phyloP scores from a whole-genome alignment of 2,888 invertebrate species.

The Strigamia transsilvanica region DNA sequence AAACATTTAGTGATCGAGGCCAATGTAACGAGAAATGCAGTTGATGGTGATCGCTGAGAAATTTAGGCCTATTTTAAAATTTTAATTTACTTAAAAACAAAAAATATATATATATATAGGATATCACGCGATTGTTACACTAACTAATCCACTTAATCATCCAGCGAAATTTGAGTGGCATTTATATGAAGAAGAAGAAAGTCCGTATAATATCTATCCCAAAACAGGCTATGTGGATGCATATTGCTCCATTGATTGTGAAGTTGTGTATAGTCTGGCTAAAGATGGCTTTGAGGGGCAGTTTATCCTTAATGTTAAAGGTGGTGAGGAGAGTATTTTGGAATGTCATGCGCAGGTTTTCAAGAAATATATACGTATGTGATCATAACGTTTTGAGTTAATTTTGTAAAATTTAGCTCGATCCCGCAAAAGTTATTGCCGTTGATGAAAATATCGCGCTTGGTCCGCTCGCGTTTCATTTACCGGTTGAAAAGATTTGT shows the following conservation, averaged over 20 bases:
- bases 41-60: neutral
- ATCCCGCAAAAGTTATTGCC: conserved; percentile 6
- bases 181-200: neutral
- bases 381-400: neutral
- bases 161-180: neutral
- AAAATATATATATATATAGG: neutral
- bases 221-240: conserved; percentile 7
- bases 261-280: neutral
- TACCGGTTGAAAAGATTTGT: neutral
- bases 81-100: neutral
- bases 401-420: neutral
- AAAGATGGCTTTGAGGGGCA: neutral
- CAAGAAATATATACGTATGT: neutral
- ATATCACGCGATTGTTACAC: neutral
- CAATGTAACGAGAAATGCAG: conserved; percentile 12
- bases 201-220: neutral
- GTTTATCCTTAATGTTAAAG: neutral
- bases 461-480: neutral
- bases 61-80: neutral
- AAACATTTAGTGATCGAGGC: neutral
- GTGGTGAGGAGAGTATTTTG: conserved; percentile 11
- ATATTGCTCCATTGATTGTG: conserved; percentile 2
- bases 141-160: conserved; percentile 43
- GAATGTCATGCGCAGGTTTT: neutral
- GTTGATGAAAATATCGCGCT: neutral